Percentiles rank a stretch among this genome's conserved stretches.
These are phyloP conservation scores for Leptinotarsa defecta DNA, from an alignment of 1,140 invertebrate species.

Conservation along the genomic window DNA sequence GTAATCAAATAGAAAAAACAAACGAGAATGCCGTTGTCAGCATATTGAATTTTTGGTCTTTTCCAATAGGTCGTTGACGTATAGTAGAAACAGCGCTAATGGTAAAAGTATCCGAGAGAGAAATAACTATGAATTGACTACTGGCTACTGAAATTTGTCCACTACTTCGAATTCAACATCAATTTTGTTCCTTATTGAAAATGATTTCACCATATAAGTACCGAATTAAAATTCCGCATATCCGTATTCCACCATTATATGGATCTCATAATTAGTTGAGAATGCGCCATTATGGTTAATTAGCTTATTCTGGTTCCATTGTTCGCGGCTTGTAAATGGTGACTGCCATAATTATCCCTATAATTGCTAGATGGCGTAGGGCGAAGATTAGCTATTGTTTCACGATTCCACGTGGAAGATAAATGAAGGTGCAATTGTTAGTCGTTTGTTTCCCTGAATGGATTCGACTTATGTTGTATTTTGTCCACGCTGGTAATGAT, in stretches of 20 bases:
- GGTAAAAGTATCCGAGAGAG: too few relatives aligned
- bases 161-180: too few relatives aligned
- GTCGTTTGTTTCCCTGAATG: constrained; percentile 36
- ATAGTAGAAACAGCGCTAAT: too few relatives aligned
- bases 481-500: constrained; percentile 15
- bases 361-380: constrained; percentile 49
- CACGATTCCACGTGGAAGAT: constrained; percentile 46
- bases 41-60: too few relatives aligned
- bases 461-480: constrained; percentile 28
- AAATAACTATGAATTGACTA: too few relatives aligned
- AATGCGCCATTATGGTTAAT: constrained; percentile 6
- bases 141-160: too few relatives aligned
- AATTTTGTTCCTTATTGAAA: too few relatives aligned
- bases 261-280: constrained; percentile 1
- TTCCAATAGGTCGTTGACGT: too few relatives aligned
- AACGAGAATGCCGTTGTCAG: too few relatives aligned
- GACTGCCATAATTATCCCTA: constrained; percentile 41
- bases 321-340: constrained; percentile 1
- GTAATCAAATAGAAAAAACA: too few relatives aligned
- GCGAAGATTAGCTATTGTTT: constrained; percentile 49
- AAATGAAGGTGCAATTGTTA: constrained; percentile 50
- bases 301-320: constrained; percentile 2
- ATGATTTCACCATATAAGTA: neutral
- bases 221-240: constrained; percentile 1
- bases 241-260: neutral